Conservation (phyloP, 2,797 vertebrate genomes). For the Enteromius treurensis region DNA sequence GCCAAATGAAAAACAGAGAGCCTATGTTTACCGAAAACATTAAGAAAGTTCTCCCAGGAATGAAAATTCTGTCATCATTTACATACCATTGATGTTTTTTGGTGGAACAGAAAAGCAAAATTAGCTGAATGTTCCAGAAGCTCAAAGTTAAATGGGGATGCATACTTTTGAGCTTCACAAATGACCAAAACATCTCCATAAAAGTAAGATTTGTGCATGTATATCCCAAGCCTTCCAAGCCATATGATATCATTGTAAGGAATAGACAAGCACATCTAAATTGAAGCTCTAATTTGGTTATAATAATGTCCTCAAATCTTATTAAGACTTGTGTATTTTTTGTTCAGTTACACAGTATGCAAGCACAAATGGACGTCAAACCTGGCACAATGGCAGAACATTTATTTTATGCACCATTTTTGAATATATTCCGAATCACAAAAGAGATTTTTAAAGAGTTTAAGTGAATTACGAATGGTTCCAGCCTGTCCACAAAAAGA, state of each 20-base stretch:
- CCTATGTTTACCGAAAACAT: neutral
- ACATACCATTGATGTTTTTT: neutral
- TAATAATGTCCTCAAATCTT: neutral
- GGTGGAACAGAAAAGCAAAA: neutral
- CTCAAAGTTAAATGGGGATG: neutral
- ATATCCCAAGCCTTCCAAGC: neutral
- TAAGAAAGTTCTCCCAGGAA: constrained; percentile 1
- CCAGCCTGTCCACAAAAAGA: neutral
- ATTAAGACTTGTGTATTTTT: neutral
- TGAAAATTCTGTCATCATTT: constrained; percentile 5
- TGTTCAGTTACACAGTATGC: neutral
- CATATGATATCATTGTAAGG: neutral
- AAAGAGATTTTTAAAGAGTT: neutral
- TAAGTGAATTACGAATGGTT: neutral
- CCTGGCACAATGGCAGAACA: neutral
- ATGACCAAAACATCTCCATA: constrained; percentile 3
- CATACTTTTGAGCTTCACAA: neutral
- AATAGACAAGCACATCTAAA: neutral
- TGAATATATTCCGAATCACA: neutral
- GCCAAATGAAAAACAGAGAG: constrained; percentile 5
- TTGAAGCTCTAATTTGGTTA: neutral
- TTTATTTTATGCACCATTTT: neutral
- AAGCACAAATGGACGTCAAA: neutral
- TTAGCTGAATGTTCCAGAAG: neutral
- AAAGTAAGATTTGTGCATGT: neutral